A percentile compares a stretch with the other conserved stretches of the same genome.
phyloP scores from a whole-genome alignment of 1,140 invertebrate species.

The Cylas formicarius region DNA sequence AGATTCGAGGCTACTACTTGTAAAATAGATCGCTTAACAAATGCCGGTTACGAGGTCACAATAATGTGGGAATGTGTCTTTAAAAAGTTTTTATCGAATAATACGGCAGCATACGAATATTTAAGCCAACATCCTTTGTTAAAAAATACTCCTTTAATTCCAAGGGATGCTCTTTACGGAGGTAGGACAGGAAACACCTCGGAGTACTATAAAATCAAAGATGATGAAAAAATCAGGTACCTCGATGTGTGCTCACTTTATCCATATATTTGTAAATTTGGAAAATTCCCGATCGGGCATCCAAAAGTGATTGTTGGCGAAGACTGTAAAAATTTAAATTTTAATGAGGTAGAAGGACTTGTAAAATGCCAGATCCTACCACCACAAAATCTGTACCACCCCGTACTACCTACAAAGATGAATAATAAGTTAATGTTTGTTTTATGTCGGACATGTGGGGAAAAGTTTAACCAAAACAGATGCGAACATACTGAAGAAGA shows the following conservation, averaged over 20 bases:
- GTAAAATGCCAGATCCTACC: constrained; percentile 35
- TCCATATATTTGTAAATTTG: constrained; percentile 34
- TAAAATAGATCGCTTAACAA: no score
- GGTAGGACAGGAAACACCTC: constrained; percentile 36
- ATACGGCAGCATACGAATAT: no score
- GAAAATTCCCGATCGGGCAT: constrained; percentile 37
- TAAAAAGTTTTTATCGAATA: no score
- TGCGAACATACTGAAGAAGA: constrained; percentile 34
- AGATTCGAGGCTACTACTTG: no score
- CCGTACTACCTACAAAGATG: constrained; percentile 29
- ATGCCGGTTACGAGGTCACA: no score
- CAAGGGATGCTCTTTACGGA: no score
- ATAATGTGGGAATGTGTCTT: no score
- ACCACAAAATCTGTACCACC: constrained; percentile 33
- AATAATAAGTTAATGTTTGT: constrained; percentile 35
- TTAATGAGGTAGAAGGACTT: constrained; percentile 24
- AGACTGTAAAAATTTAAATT: constrained; percentile 8
- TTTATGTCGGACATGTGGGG: constrained; percentile 31
- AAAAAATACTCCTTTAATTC: no score
- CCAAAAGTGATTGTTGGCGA: constrained; percentile 24
- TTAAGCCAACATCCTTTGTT: no score
- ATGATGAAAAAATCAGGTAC: constrained; percentile 38
- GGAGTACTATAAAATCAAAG: constrained; percentile 26
- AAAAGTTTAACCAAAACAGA: constrained; percentile 5
- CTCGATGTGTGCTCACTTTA: constrained; percentile 40